Percentiles rank a stretch among this genome's conserved stretches.
phyloP scores from a whole-genome alignment of 2,888 invertebrate species.

The Ashinkailepas kermadecensis region DNA sequence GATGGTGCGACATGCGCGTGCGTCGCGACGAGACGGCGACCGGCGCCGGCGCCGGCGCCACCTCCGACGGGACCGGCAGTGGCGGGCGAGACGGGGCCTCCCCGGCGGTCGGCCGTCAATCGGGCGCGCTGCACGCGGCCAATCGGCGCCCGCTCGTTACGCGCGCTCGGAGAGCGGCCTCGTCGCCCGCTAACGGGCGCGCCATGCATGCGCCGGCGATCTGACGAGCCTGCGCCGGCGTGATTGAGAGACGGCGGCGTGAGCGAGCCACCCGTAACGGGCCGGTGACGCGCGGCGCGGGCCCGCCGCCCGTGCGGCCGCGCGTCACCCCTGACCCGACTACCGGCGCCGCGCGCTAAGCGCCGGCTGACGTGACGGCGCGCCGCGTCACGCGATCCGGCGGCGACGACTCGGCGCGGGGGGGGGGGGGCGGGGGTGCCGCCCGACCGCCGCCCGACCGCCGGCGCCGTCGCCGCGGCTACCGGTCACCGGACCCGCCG shows the following conservation, averaged over 20 bases:
- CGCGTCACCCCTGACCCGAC: neutral
- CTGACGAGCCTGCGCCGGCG: neutral
- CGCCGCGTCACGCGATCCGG: neutral
- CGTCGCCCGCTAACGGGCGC: neutral
- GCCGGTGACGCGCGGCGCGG: neutral
- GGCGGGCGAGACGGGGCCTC: too few relatives aligned
- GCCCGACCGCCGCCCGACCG: neutral
- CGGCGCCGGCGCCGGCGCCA: too few relatives aligned
- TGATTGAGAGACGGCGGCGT: neutral
- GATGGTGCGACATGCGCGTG: too few relatives aligned
- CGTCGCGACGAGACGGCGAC: too few relatives aligned
- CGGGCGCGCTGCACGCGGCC: too few relatives aligned
- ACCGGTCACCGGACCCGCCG: neutral
- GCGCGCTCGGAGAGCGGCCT: neutral
- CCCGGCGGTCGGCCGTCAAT: too few relatives aligned
- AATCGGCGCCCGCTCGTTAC: too few relatives aligned
- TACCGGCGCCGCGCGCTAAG: neutral
- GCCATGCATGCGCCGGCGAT: neutral
- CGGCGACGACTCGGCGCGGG: neutral
- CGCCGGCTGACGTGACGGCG: slow-evolving; percentile 1
- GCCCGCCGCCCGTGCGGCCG: neutral
- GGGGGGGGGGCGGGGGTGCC: neutral
- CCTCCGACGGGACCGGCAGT: too few relatives aligned
- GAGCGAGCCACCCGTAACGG: neutral
- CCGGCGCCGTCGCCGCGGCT: neutral